Evolutionary conservation across 2,888 invertebrate genomes (phyloP).

Genomic region (Rhamphomyia laevipes): DNA sequence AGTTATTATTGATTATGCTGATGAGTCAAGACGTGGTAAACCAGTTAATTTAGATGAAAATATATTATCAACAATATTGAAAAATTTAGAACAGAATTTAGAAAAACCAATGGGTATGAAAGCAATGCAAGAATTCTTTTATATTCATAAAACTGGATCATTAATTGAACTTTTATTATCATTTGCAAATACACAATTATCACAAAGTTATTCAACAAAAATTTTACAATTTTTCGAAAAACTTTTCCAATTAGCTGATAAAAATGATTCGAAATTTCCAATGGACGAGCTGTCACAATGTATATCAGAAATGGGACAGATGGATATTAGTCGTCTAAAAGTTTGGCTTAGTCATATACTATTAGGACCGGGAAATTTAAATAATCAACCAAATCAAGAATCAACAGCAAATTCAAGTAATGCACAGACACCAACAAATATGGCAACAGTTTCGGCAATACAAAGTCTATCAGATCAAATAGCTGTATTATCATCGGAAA

Average conservation of each 20-base stretch:
- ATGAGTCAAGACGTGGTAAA: slow-evolving; percentile 22
- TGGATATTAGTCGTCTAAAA: slow-evolving; percentile 52
- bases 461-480: slow-evolving; percentile 36
- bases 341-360: slow-evolving; percentile 54
- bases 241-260: slow-evolving; percentile 53
- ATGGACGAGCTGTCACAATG: slow-evolving; percentile 55
- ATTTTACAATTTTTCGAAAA: slow-evolving; percentile 72
- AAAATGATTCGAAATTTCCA: slow-evolving; percentile 47
- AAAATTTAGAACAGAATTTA: slow-evolving; percentile 76
- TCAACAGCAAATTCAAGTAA: slow-evolving; percentile 41
- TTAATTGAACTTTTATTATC: slow-evolving; percentile 70
- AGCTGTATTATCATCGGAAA: slow-evolving; percentile 23
- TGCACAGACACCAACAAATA: slow-evolving; percentile 42
- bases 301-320: slow-evolving; percentile 51
- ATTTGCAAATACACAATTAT: slow-evolving; percentile 61
- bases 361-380: slow-evolving; percentile 41
- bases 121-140: slow-evolving; percentile 74
- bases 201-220: slow-evolving; percentile 58
- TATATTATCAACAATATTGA: slow-evolving; percentile 37
- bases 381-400: slow-evolving; percentile 26
- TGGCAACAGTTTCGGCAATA: slow-evolving; percentile 37
- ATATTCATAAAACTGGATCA: slow-evolving; percentile 49
- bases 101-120: slow-evolving; percentile 70
- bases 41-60: slow-evolving; percentile 28
- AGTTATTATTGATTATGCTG: slow-evolving; percentile 50